Percentiles rank a stretch among this genome's conserved stretches.
Evolutionary conservation across 2,888 invertebrate genomes (phyloP).

Genomic region (Cryptops parisi): DNA sequence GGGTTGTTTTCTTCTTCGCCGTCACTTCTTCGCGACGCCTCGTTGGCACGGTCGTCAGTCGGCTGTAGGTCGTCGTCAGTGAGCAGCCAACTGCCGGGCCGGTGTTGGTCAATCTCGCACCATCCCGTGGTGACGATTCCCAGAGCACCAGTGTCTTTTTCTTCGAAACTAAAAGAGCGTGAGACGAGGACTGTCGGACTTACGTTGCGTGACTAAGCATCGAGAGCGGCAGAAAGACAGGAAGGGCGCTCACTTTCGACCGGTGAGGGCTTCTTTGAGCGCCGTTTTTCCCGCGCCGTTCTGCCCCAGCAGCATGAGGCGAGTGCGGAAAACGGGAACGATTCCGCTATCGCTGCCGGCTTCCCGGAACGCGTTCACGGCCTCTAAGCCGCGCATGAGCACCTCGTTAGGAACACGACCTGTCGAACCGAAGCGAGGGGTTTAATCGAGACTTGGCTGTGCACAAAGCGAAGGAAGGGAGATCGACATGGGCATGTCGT

Average conservation of each 20-base stretch:
- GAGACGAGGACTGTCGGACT: too few relatives aligned
- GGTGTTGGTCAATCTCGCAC: conserved; percentile 4
- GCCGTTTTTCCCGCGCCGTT: conserved; percentile 10
- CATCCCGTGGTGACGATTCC: conserved; percentile 5
- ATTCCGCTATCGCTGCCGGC: conserved; percentile 12
- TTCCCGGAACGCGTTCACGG: conserved; percentile 11
- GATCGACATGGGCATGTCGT: too few relatives aligned
- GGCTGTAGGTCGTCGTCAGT: too few relatives aligned
- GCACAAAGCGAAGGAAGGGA: too few relatives aligned
- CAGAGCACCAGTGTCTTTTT: neutral
- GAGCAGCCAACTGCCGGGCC: neutral
- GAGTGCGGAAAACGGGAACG: conserved; percentile 12
- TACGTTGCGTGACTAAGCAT: too few relatives aligned
- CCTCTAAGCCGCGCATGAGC: conserved; percentile 14
- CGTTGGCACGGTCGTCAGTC: too few relatives aligned
- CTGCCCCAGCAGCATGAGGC: conserved; percentile 14
- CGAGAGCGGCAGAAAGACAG: too few relatives aligned
- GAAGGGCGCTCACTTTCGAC: conserved; percentile 2
- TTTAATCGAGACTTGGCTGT: too few relatives aligned
- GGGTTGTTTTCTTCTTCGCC: too few relatives aligned
- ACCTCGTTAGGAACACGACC: conserved; percentile 15
- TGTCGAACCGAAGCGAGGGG: too few relatives aligned
- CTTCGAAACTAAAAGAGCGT: conserved; percentile 4
- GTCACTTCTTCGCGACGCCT: too few relatives aligned
- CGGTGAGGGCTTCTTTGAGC: conserved; percentile 10